These are phyloP conservation scores for Lymantria dispar DNA, from an alignment of 2,888 invertebrate species.

Conservation along the genomic window DNA sequence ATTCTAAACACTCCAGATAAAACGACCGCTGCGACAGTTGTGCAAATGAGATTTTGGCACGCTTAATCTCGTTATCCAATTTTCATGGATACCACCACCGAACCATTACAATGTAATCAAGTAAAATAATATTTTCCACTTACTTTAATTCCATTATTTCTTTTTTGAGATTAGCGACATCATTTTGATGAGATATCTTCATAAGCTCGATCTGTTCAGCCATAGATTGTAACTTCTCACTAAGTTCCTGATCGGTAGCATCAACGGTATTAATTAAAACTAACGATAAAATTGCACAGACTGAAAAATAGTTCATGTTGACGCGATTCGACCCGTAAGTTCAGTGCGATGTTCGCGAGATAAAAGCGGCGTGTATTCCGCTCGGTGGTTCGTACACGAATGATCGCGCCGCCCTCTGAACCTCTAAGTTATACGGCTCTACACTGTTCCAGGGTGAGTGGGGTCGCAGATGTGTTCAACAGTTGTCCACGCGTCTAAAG, in stretches of 20 bases:
- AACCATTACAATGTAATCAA: slow-evolving; percentile 9
- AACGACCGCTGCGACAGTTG: neutral
- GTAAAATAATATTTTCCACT: slow-evolving; percentile 36
- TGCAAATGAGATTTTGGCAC: neutral
- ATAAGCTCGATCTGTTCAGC: slow-evolving; percentile 54
- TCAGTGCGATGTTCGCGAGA: slow-evolving; percentile 21
- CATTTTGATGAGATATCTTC: slow-evolving; percentile 49
- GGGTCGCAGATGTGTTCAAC: slow-evolving; percentile 73
- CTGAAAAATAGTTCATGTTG: slow-evolving; percentile 48
- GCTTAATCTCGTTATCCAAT: slow-evolving; percentile 11
- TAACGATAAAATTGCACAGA: slow-evolving; percentile 45
- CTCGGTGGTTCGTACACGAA: slow-evolving; percentile 42
- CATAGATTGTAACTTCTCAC: slow-evolving; percentile 47
- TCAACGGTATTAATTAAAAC: slow-evolving; percentile 40
- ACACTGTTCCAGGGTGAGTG: slow-evolving; percentile 36
- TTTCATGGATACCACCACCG: slow-evolving; percentile 9
- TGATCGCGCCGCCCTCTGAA: slow-evolving; percentile 37
- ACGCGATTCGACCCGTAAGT: slow-evolving; percentile 15
- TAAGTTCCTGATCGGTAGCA: slow-evolving; percentile 42
- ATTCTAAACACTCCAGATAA: neutral
- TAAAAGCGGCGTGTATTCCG: slow-evolving; percentile 30
- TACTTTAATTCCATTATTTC: slow-evolving; percentile 67
- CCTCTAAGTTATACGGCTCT: slow-evolving; percentile 37
- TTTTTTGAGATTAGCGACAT: slow-evolving; percentile 48
- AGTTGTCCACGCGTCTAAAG: slow-evolving; percentile 56